Percentiles rank a stretch among this genome's conserved stretches.
Conservation (phyloP, 2,888 invertebrate genomes). For the Xestia c-nigrum region DNA sequence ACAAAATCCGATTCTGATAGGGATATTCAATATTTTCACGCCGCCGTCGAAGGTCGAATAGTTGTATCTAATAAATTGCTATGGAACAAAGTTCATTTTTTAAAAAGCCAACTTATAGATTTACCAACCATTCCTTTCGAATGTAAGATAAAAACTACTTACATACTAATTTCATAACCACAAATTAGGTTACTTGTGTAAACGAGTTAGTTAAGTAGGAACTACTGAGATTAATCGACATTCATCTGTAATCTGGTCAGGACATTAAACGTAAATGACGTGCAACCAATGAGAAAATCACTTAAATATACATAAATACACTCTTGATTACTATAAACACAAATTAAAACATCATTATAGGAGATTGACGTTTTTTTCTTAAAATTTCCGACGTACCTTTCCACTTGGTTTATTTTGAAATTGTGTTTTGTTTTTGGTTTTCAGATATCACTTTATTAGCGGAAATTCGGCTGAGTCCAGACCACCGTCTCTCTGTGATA, state of each 20-base stretch:
- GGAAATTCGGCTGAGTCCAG: constrained; percentile 59
- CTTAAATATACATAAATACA: constrained; percentile 25
- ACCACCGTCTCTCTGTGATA: constrained; percentile 74
- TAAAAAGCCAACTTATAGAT: constrained; percentile 8
- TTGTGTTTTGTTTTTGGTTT: constrained; percentile 43
- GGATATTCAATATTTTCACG: neutral
- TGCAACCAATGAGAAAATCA: constrained; percentile 26
- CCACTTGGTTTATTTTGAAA: constrained; percentile 14
- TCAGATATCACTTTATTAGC: constrained; percentile 63
- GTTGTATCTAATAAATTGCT: neutral
- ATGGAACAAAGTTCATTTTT: constrained; percentile 4
- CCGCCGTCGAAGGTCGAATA: neutral
- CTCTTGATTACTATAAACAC: constrained; percentile 29
- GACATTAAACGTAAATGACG: constrained; percentile 38
- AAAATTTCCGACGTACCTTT: constrained; percentile 40
- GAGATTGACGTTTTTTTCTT: neutral
- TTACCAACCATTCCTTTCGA: constrained; percentile 31
- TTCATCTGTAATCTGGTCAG: constrained; percentile 24
- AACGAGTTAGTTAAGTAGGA: constrained; percentile 27
- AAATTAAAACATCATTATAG: constrained; percentile 43
- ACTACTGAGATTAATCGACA: constrained; percentile 19
- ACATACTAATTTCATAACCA: constrained; percentile 18
- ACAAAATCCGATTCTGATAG: neutral
- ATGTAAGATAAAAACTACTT: constrained; percentile 16
- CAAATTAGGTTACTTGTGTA: constrained; percentile 33